Conservation (phyloP, 1,140 invertebrate species). For the Drosophila kepulauana region DNA sequence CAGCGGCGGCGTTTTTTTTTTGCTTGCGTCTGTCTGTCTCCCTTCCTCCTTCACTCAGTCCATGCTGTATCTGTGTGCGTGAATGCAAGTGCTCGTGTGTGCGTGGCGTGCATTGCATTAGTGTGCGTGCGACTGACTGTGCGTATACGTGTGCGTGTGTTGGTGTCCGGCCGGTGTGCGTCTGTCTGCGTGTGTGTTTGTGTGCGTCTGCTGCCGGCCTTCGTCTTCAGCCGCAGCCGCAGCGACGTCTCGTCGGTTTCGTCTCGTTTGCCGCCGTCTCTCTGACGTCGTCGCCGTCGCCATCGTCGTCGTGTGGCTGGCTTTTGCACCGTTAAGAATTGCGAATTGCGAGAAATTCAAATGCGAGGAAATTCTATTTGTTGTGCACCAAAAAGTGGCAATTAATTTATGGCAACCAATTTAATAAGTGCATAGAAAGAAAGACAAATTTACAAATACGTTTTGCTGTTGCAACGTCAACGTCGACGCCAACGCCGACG, state of each 20-base stretch:
- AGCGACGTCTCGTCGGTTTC: conserved; percentile 23
- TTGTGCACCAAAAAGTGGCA: conserved; percentile 44
- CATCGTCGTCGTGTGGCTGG: neutral
- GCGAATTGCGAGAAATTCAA: conserved; percentile 44
- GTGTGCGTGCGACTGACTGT: conserved; percentile 10
- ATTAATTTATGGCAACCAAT: conserved; percentile 73
- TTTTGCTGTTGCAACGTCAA: conserved; percentile 24
- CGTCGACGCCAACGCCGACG: conserved; percentile 23
- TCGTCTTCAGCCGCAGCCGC: conserved; percentile 26
- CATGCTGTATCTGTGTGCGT: conserved; percentile 8
- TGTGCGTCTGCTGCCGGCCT: conserved; percentile 47
- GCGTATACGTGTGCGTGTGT: conserved; percentile 11
- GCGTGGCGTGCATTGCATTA: conserved; percentile 15
- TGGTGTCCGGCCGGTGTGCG: conserved; percentile 44
- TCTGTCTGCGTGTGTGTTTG: conserved; percentile 34
- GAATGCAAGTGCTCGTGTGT: conserved; percentile 30
- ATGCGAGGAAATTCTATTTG: conserved; percentile 58
- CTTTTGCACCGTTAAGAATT: conserved; percentile 35
- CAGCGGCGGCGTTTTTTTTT: conserved; percentile 44
- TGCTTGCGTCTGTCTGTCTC: conserved; percentile 23
- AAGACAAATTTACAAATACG: conserved; percentile 46
- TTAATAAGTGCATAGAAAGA: conserved; percentile 61
- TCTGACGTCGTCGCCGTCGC: conserved; percentile 28
- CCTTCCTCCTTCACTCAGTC: neutral
- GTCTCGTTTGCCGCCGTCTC: conserved; percentile 21